Evolutionary conservation across 2,797 vertebrate genomes (phyloP).

Genomic region (Trichosurus vulpecula): DNA sequence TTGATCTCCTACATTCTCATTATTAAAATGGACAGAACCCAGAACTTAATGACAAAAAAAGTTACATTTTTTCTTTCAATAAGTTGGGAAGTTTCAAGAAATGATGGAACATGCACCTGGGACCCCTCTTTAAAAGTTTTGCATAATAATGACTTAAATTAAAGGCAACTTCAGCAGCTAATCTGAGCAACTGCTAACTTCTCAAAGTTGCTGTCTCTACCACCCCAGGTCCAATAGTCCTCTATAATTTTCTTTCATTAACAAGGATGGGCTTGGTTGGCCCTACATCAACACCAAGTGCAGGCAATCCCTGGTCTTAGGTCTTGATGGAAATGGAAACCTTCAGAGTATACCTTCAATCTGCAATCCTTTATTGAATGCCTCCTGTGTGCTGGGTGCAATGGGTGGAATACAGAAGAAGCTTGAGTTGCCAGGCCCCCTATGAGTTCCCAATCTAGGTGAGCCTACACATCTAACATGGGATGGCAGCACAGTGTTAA

Average conservation of each 20-base stretch:
- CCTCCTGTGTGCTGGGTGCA: background rate
- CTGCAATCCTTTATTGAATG: background rate
- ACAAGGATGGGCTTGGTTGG: background rate
- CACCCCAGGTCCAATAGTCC: background rate
- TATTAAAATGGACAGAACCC: background rate
- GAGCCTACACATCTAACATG: background rate
- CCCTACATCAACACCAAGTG: background rate
- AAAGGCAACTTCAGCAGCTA: background rate
- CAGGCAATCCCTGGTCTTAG: background rate
- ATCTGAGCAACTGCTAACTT: background rate
- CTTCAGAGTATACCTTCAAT: background rate
- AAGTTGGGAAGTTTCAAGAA: background rate
- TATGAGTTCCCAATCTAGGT: background rate
- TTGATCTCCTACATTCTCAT: background rate
- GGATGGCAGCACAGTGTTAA: background rate
- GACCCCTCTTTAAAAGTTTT: background rate
- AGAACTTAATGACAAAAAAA: background rate
- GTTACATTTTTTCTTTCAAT: background rate
- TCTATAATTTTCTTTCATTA: background rate
- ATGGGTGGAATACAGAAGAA: background rate
- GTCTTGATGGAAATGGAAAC: background rate
- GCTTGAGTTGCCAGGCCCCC: background rate
- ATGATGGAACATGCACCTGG: background rate
- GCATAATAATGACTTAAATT: background rate
- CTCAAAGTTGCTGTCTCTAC: background rate